Evolutionary conservation across 2,888 invertebrate species (phyloP).

Genomic region (Achlya flavicornis): DNA sequence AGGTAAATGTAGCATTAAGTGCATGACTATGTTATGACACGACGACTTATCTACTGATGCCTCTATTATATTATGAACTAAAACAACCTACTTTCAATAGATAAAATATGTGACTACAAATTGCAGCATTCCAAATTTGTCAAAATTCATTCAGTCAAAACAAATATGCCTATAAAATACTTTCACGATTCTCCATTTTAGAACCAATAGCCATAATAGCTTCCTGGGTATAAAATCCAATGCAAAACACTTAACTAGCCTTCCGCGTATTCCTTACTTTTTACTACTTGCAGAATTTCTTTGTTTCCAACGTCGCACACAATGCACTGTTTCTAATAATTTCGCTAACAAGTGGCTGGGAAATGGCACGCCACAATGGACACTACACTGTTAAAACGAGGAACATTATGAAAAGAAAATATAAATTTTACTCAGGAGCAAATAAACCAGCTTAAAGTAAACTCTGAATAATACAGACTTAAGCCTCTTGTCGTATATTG

Average conservation of each 20-base stretch:
- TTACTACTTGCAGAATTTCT: conserved; percentile 69
- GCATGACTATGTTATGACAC: conserved; percentile 19
- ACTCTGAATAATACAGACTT: conserved; percentile 14
- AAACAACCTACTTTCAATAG: neutral
- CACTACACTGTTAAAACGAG: conserved; percentile 52
- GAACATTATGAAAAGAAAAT: conserved; percentile 52
- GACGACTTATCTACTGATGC: conserved; percentile 1
- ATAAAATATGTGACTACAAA: neutral
- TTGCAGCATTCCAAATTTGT: neutral
- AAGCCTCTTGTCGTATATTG: neutral
- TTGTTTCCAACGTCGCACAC: conserved; percentile 67
- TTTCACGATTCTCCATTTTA: conserved; percentile 27
- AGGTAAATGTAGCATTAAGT: conserved; percentile 33
- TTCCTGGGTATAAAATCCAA: conserved; percentile 40
- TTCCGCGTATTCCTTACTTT: conserved; percentile 65
- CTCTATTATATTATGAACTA: conserved; percentile 7
- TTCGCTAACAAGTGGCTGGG: conserved; percentile 66
- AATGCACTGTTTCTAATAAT: conserved; percentile 74
- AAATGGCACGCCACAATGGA: conserved; percentile 59
- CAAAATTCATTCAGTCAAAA: neutral
- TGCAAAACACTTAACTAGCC: conserved; percentile 50
- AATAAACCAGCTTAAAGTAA: conserved; percentile 29
- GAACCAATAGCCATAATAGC: conserved; percentile 43
- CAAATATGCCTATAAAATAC: neutral
- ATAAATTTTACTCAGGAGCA: conserved; percentile 34